These are phyloP conservation scores for Salvelinus namaycush DNA, from an alignment of 2,113 vertebrate genomes.

Conservation along the genomic window DNA sequence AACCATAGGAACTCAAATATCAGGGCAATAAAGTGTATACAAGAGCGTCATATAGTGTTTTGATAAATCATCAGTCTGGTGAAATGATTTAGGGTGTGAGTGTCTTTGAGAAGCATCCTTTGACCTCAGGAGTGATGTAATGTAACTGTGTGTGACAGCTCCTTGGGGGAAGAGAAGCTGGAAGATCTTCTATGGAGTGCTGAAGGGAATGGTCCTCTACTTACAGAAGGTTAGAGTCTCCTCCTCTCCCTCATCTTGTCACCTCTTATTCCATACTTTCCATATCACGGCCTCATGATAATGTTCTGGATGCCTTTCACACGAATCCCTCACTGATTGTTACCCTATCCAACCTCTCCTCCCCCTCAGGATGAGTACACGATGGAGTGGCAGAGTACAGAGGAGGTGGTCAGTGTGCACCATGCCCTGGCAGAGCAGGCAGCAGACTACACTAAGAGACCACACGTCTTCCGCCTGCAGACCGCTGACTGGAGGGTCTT, in stretches of 20 bases:
- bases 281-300: not conserved
- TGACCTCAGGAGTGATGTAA: not conserved
- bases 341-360: not conserved
- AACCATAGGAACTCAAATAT: not conserved
- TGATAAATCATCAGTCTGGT: not conserved
- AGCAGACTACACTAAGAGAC: slow-evolving; percentile 85
- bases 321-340: not conserved
- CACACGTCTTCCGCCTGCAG: slow-evolving; percentile 87
- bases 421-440: slow-evolving; percentile 86
- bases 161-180: slow-evolving; percentile 90
- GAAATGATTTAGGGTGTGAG: not conserved
- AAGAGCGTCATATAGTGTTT: not conserved
- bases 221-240: slow-evolving; percentile 82
- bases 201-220: slow-evolving; percentile 87
- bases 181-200: slow-evolving; percentile 85
- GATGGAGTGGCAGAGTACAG: slow-evolving; percentile 68
- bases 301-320: no score
- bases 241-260: no score
- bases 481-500: slow-evolving; percentile 89
- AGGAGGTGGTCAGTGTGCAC: slow-evolving; percentile 86
- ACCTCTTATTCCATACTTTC: not conserved
- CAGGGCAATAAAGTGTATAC: not conserved
- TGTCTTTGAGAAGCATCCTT: not conserved
- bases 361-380: slow-evolving; percentile 72
- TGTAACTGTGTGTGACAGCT: slow-evolving; percentile 65